phyloP scores from a whole-genome alignment of 2,797 vertebrate species.

The Silurus aristotelis region DNA sequence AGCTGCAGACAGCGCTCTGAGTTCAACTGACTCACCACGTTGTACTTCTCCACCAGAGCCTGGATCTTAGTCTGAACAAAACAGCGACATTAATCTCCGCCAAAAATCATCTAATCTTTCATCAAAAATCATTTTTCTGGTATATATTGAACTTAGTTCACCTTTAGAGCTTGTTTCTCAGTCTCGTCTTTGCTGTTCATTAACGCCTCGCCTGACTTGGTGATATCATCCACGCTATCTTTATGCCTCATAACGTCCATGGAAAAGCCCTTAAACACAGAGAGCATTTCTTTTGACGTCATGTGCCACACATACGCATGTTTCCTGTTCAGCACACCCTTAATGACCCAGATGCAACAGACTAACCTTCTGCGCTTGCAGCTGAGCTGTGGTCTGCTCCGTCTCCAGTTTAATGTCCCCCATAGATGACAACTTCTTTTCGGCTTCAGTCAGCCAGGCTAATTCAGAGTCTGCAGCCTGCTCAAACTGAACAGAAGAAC shows the following conservation, averaged over 20 bases:
- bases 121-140: not conserved
- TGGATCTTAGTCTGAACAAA: conserved; percentile 81
- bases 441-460: conserved; percentile 86
- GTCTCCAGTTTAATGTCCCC: conserved; percentile 91
- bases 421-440: conserved; percentile 86
- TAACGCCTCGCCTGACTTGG: conserved; percentile 85
- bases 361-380: conserved; percentile 97
- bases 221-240: conserved; percentile 90
- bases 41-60: conserved; percentile 83
- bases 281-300: conserved; percentile 44
- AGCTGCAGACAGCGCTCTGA: conserved; percentile 92
- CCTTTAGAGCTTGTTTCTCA: conserved; percentile 85
- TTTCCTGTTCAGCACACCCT: conserved; percentile 50
- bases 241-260: conserved; percentile 98
- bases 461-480: conserved; percentile 89
- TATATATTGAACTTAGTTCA: conserved; percentile 55
- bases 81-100: not conserved
- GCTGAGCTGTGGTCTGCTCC: conserved; percentile 89
- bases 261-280: conserved; percentile 83
- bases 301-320: conserved; percentile 16
- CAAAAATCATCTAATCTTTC: not conserved
- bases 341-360: conserved; percentile 17
- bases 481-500: conserved; percentile 83
- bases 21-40: conserved; percentile 87
- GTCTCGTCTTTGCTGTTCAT: conserved; percentile 84